A percentile compares a stretch with the other conserved stretches of the same genome.
Evolutionary conservation across 1,140 invertebrate genomes (phyloP).

Genomic region (Notospermus geniculatus): DNA sequence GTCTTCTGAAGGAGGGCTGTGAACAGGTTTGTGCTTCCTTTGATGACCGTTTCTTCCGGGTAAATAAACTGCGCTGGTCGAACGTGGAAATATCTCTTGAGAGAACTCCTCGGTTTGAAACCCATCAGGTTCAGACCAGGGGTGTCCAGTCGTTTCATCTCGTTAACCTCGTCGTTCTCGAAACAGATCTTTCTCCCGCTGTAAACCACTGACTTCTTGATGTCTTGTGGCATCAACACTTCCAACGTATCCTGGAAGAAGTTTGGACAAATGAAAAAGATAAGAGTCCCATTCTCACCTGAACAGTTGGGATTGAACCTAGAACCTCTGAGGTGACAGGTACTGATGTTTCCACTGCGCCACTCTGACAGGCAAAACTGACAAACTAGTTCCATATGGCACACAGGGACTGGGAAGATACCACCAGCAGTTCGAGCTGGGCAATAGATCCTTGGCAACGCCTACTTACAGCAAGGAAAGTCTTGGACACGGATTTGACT

Average conservation of each 20-base stretch:
- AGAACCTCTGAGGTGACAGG: no score
- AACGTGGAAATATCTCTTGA: constrained; percentile 57
- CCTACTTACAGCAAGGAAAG: constrained; percentile 18
- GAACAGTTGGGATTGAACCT: no score
- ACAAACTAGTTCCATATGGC: no score
- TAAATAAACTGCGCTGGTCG: constrained; percentile 60
- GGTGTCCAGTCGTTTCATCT: constrained; percentile 54
- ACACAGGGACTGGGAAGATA: no score
- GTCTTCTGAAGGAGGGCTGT: constrained; percentile 58
- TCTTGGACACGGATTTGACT: constrained; percentile 46
- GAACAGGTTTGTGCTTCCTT: constrained; percentile 59
- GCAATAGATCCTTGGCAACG: not conserved
- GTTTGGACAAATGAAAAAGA: no score
- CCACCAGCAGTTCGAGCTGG: constrained; percentile 1
- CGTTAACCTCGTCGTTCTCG: constrained; percentile 57
- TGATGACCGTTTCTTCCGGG: constrained; percentile 57
- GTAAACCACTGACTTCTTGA: constrained; percentile 56
- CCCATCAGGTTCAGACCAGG: constrained; percentile 59
- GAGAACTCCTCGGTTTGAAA: constrained; percentile 54
- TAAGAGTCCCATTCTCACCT: no score
- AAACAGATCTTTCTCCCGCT: constrained; percentile 55
- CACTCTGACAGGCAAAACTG: no score
- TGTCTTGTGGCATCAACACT: constrained; percentile 57
- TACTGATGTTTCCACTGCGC: no score
- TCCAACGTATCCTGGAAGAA: constrained; percentile 59